These are phyloP conservation scores for Prunella strophiata DNA, from an alignment of 2,797 vertebrate genomes.

Conservation along the genomic window DNA sequence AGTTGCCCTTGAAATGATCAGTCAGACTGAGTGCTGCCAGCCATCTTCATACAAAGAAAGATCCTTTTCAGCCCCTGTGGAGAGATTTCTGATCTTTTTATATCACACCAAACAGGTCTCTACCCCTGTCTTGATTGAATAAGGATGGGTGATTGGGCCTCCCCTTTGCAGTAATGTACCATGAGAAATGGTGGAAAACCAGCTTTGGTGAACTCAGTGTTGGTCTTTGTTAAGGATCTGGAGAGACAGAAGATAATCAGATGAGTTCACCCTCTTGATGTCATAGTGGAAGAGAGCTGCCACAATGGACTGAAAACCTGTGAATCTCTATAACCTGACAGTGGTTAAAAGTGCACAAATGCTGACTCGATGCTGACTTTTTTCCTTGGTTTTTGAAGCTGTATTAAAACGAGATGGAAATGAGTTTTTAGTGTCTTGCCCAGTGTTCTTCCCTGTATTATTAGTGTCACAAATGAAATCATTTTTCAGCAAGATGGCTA, in stretches of 20 bases:
- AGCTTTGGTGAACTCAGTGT: not conserved
- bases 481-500: constrained; percentile 58
- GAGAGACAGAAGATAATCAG: not conserved
- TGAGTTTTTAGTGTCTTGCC: constrained; percentile 43
- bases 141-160: not conserved
- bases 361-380: not conserved
- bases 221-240: not conserved
- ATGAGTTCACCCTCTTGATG: not conserved
- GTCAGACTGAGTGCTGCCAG: not conserved
- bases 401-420: constrained; percentile 31
- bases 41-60: not conserved
- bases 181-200: not conserved
- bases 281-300: not conserved
- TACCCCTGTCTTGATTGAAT: not conserved
- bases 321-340: not conserved
- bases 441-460: not conserved
- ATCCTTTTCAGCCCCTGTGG: not conserved
- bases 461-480: constrained; percentile 50
- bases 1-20: constrained; percentile 27
- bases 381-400: not conserved
- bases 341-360: constrained; percentile 5
- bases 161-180: not conserved
- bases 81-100: not conserved
- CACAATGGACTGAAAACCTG: not conserved
- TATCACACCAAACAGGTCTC: not conserved